A percentile compares a stretch with the other conserved stretches of the same genome.
These are phyloP conservation scores for Cyclophora punctaria DNA, from an alignment of 2,888 invertebrate species.

Conservation along the genomic window DNA sequence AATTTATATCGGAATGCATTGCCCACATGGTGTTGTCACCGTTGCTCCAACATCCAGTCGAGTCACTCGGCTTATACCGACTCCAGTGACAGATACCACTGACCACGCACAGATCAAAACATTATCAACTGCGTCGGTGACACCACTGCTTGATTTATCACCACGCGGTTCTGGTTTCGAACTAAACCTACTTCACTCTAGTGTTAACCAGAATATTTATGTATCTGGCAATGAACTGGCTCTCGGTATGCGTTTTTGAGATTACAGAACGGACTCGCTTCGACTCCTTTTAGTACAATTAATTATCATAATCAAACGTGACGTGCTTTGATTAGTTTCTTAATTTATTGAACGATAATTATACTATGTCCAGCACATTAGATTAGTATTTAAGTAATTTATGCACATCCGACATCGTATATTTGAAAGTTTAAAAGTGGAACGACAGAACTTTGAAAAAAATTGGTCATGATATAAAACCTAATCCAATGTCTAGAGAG, in stretches of 20 bases:
- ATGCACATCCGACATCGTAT: too few species aligned
- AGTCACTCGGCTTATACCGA: conserved; percentile 18
- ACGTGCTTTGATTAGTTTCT: too few species aligned
- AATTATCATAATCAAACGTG: too few species aligned
- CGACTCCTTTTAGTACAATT: too few species aligned
- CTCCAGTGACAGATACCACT: conserved; percentile 10
- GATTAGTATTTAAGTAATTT: too few species aligned
- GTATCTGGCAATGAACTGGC: neutral
- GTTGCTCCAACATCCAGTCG: conserved; percentile 18
- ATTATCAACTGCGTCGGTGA: conserved; percentile 11
- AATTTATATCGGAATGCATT: conserved; percentile 19
- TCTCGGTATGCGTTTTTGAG: too few species aligned
- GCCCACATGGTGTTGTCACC: conserved; percentile 16
- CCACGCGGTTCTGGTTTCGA: neutral
- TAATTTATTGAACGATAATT: too few species aligned
- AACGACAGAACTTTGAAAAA: conserved; percentile 10
- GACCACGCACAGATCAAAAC: conserved; percentile 10
- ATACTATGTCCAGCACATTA: too few species aligned
- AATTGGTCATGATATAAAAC: conserved; percentile 20
- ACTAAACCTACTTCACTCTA: conserved; percentile 1
- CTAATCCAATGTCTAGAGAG: conserved; percentile 16
- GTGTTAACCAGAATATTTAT: conserved; percentile 11
- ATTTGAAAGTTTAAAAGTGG: too few species aligned
- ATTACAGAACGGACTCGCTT: too few species aligned
- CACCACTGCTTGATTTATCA: conserved; percentile 14